Evolutionary conservation across 92 coral and sea anemone genomes (phyloP), one percentile per base, ranked within the genome.

Genomic region (Parazoanthus darwini): DNA sequence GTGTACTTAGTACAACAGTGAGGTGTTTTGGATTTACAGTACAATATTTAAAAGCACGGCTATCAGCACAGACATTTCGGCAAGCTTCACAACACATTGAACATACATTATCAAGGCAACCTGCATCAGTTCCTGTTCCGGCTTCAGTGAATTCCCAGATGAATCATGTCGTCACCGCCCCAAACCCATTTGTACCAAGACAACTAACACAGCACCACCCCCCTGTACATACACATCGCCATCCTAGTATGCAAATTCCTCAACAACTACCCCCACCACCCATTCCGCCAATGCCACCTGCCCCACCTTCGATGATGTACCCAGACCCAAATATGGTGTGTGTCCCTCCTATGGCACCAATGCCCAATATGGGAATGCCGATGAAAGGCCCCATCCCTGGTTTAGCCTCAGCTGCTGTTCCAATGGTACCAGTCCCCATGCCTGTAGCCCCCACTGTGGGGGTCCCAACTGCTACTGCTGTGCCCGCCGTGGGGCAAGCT

Each of bases 81-180:
- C 92, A 93, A 88, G 99, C 99, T 23, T 86, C 98, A 73, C 95
- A 93, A 82, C 94, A 95, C 50, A 97, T 97, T 58, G 94, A 97
- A 77, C 92, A 97, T 73, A 89, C 89, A 0, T 81, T 80, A 58
- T 72, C 77, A n/a, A 88, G 51, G 23, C 89, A 86, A 23, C 92
- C 88, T 72, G 71, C 58, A 50, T 81, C 96, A 54, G 90, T 48
- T 78, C 89, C 80, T 36, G 67, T 67, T 74, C 94, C 90, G 36
- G 90, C 82, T 26, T 85, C 86, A 3, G 80, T 77, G 68, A 89
- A 86, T 46, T 36, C 79, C 23, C 93, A 86, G 50, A 5, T 67
- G 11, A 80, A 73, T 26, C 74, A 42, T 50, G 11, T 73, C 23
- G 79, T 74, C 29, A 59, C 20, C 29, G 86, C 67, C 42, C 86